Evolutionary conservation across 2,797 vertebrate genomes (phyloP).

Genomic region (Poeciliopsis infans): DNA sequence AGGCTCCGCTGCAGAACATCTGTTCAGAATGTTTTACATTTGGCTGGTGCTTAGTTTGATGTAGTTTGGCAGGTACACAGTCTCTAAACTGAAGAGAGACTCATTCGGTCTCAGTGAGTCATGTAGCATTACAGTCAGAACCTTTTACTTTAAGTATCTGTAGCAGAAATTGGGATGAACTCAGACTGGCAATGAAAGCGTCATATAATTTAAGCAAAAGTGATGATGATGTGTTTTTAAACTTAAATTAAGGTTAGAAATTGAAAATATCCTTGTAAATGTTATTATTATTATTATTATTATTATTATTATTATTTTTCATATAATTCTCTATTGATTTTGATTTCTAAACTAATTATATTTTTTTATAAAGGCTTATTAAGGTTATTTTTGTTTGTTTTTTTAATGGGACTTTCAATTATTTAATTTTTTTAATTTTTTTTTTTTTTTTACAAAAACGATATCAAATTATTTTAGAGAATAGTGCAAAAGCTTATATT

Average conservation of each 20-base stretch:
- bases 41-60: slow-evolving; percentile 55
- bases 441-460: not conserved
- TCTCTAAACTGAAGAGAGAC: not conserved
- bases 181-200: not conserved
- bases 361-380: not conserved
- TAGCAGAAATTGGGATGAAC: not conserved
- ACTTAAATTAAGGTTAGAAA: not conserved
- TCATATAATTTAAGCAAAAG: not conserved
- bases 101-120: slow-evolving; percentile 1
- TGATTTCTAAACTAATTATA: not conserved
- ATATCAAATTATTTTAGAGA: not conserved
- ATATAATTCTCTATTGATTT: too few species aligned
- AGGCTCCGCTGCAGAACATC: slow-evolving; percentile 63
- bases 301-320: not conserved
- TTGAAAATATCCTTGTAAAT: not conserved
- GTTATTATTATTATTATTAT: not conserved
- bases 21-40: slow-evolving; percentile 53
- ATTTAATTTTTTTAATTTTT: too few species aligned
- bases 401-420: not conserved
- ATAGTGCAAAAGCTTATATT: not conserved
- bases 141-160: not conserved
- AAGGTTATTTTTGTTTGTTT: not conserved
- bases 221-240: not conserved
- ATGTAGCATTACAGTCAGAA: not conserved
- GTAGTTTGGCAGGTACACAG: slow-evolving; percentile 21